phyloP scores from a whole-genome alignment of 2,113 vertebrate species.

The Phyllostomus hastatus region DNA sequence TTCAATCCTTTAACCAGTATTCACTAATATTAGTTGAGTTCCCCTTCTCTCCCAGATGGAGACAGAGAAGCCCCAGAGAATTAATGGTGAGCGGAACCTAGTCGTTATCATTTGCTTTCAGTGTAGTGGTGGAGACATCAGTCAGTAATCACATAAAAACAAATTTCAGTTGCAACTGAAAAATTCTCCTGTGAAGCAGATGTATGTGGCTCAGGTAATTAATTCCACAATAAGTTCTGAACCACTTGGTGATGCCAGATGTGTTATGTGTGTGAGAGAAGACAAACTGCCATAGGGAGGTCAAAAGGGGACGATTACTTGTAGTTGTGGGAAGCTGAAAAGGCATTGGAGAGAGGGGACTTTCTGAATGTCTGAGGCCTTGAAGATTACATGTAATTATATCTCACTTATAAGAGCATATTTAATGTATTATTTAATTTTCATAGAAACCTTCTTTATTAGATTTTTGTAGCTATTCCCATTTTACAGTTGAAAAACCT shows the following conservation, averaged over 20 bases:
- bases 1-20: background rate
- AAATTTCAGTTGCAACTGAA: background rate
- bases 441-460: background rate
- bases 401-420: background rate
- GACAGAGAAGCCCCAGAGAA: background rate
- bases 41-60: background rate
- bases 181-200: background rate
- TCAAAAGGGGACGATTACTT: background rate
- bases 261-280: background rate
- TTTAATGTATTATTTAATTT: background rate
- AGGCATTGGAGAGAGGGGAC: background rate
- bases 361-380: background rate
- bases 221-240: background rate
- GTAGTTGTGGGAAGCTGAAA: background rate
- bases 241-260: background rate
- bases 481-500: background rate
- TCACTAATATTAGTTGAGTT: background rate
- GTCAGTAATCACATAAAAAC: background rate
- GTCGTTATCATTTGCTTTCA: background rate
- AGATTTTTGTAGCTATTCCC: background rate
- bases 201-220: background rate
- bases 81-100: background rate
- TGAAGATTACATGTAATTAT: background rate
- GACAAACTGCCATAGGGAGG: background rate
- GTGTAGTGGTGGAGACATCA: background rate